Conservation (phyloP, 2,113 vertebrate genomes). For the Arizona elegans region DNA sequence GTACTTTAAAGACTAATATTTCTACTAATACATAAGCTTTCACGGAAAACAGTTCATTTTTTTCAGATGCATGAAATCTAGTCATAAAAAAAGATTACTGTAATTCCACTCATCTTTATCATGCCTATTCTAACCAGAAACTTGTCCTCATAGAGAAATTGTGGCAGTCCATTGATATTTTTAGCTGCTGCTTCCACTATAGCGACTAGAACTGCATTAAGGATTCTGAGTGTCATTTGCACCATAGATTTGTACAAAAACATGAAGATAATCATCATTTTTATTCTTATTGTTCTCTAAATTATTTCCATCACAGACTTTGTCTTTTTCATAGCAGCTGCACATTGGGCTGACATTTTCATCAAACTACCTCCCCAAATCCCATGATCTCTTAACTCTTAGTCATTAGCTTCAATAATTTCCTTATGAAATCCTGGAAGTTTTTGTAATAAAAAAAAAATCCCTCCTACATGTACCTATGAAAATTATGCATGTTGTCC, state of each 20-base stretch:
- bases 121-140: neutral
- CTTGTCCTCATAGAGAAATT: neutral
- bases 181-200: neutral
- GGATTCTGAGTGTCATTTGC: neutral
- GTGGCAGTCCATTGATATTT: neutral
- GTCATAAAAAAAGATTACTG: neutral
- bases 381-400: neutral
- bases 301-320: neutral
- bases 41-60: neutral
- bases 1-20: neutral
- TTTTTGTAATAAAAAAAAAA: neutral
- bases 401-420: neutral
- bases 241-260: neutral
- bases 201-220: neutral
- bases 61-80: neutral
- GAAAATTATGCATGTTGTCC: neutral
- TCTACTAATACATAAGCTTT: neutral
- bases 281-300: neutral
- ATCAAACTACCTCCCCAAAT: neutral
- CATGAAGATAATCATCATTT: neutral
- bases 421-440: neutral
- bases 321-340: neutral
- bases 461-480: neutral
- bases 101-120: neutral
- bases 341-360: neutral